Evolutionary conservation across 2,113 vertebrate genomes (phyloP).

Genomic region (Girardinichthys multiradiatus): DNA sequence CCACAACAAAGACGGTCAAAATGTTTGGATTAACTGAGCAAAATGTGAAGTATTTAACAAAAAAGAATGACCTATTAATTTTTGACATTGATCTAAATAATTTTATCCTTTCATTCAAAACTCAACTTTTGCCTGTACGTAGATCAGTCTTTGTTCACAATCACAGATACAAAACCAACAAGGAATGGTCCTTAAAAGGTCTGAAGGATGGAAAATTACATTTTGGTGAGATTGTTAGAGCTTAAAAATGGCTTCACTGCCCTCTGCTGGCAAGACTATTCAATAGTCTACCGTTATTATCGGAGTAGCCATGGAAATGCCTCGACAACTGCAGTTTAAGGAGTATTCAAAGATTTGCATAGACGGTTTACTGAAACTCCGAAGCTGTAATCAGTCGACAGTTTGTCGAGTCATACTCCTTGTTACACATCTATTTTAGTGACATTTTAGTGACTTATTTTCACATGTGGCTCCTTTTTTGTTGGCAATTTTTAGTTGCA

Average conservation of each 20-base stretch:
- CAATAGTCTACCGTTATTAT: not conserved
- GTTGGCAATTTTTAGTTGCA: not conserved
- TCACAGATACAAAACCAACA: not conserved
- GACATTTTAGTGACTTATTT: no score
- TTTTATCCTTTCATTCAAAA: not conserved
- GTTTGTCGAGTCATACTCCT: not conserved
- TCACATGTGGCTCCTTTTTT: no score
- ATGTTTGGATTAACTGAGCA: constrained; percentile 27
- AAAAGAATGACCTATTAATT: not conserved
- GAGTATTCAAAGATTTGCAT: not conserved
- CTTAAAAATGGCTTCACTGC: constrained; percentile 41
- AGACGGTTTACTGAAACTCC: not conserved
- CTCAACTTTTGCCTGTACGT: not conserved
- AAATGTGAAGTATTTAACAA: constrained; percentile 22
- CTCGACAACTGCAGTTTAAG: not conserved
- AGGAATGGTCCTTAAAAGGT: constrained; percentile 1
- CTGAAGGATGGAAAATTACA: constrained; percentile 1
- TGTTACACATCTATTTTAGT: not conserved
- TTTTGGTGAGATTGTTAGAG: not conserved
- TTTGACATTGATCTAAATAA: not conserved
- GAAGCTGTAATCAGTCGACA: not conserved
- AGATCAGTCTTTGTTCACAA: not conserved
- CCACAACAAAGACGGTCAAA: constrained; percentile 5
- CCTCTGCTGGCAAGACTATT: constrained; percentile 58
- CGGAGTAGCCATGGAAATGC: not conserved